phyloP scores from a whole-genome alignment of 2,888 invertebrate species.

The Orthosia incerta region DNA sequence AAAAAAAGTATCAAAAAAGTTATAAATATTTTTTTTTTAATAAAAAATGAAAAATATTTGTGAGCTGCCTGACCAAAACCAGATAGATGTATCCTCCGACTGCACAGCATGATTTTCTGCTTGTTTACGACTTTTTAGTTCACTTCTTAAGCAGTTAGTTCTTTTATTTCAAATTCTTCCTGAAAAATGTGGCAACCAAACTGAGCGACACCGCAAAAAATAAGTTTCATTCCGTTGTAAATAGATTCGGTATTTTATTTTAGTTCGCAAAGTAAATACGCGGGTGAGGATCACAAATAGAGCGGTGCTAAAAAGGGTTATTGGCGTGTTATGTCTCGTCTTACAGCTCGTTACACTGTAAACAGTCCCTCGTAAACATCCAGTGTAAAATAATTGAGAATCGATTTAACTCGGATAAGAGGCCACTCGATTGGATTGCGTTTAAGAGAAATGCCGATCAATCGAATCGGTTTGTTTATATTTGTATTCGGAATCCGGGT shows the following conservation, averaged over 20 bases:
- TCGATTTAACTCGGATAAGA: constrained; percentile 58
- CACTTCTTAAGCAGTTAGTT: too few relatives aligned
- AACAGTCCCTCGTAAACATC: constrained; percentile 57
- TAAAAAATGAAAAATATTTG: too few relatives aligned
- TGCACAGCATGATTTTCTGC: too few relatives aligned
- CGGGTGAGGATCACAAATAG: constrained; percentile 39
- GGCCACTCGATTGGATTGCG: constrained; percentile 46
- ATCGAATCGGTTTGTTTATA: constrained; percentile 48
- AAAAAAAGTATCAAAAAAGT: too few relatives aligned
- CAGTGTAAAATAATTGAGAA: constrained; percentile 48
- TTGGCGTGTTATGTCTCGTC: constrained; percentile 42
- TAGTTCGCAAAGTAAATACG: constrained; percentile 27
- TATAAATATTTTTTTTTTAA: too few relatives aligned
- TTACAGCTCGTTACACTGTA: constrained; percentile 52
- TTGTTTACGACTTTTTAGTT: too few relatives aligned
- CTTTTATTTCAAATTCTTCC: not conserved
- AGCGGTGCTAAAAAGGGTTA: constrained; percentile 45
- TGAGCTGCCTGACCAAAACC: too few relatives aligned
- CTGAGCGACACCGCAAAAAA: constrained; percentile 3
- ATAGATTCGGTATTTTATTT: constrained; percentile 44
- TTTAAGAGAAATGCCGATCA: constrained; percentile 55
- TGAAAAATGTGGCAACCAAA: constrained; percentile 13
- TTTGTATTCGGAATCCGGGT: constrained; percentile 5
- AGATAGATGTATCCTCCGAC: too few relatives aligned
- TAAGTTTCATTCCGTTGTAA: constrained; percentile 13